Evolutionary conservation across 2,113 vertebrate genomes (phyloP), one percentile per base, ranked within the genome.

Genomic region (Camelus dromedarius): DNA sequence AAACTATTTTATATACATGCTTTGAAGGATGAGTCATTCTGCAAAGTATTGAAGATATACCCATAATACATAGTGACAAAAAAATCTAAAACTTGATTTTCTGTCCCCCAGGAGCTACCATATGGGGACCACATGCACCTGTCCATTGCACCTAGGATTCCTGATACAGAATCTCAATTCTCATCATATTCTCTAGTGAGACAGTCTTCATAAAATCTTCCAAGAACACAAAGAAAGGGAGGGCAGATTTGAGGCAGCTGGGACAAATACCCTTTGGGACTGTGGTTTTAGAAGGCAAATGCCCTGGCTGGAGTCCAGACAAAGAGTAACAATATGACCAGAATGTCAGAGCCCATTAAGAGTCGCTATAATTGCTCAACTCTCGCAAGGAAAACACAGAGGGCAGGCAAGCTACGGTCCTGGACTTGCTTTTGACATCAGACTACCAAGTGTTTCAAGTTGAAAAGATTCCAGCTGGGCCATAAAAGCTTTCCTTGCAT

Each of bases 381-480:
- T 89, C 22, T 91, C 79, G 80, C 26, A 83, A n/a, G 84, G 58
- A 52, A 95, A 96, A 48, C 84, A 86, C 84, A 66, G 54, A 89
- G 50, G 52, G 14, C 14, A 89, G 30, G 26, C 22, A 66, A 22
- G 62, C 28, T 24, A 38, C 26, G 12, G 46, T 48, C 15, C 50
- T 60, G 67, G 38, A 87, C 62, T 52, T 87, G 9, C 75, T 79
- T 86, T 95, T 77, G 83, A 15, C 20, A 28, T 86, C 38, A 83
- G 72, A 72, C 26, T 77, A 18, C 89, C 19, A 89, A 92, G 92
- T 79, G 12, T 18, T 97, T 97, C 77, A 62, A 89, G 87, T 26
- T 92, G 77, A 97, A 95, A 75, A 42, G 6, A 64, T 81, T 96
- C 94, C 94, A 97, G 76, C 69, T 92, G 97, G 81, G 93, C 56